Evolutionary conservation across 1,140 invertebrate species (phyloP).

Genomic region (Zaprionus vittiger): DNA sequence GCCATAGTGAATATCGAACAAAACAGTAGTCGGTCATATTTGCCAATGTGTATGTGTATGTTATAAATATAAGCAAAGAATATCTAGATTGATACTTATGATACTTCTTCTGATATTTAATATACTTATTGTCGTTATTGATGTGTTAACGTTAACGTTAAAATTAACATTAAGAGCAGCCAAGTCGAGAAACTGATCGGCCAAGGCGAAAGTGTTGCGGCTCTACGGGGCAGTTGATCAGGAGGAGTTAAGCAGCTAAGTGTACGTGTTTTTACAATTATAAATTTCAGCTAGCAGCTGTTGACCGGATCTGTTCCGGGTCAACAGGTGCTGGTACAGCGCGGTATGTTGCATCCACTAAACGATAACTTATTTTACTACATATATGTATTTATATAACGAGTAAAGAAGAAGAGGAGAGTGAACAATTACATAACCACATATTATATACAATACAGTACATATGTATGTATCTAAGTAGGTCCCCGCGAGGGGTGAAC

Average conservation of each 20-base stretch:
- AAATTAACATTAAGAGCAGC: constrained; percentile 51
- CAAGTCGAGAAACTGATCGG: constrained; percentile 19
- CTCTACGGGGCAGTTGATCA: neutral
- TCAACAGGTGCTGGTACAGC: constrained; percentile 62
- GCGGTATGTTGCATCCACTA: constrained; percentile 82
- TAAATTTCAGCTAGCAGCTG: constrained; percentile 67
- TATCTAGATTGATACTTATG: constrained; percentile 66
- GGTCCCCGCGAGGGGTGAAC: constrained; percentile 19
- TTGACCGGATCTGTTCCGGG: constrained; percentile 17
- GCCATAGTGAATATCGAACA: constrained; percentile 16
- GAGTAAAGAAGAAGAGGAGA: constrained; percentile 14
- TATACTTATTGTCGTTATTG: constrained; percentile 67
- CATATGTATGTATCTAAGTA: constrained; percentile 35
- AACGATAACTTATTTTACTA: constrained; percentile 71
- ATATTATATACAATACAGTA: constrained; percentile 53
- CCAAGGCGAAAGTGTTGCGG: neutral
- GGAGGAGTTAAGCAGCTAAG: constrained; percentile 7
- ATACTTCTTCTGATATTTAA: constrained; percentile 72
- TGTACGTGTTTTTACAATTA: constrained; percentile 56
- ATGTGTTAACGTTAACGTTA: constrained; percentile 69
- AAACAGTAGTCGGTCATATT: constrained; percentile 40
- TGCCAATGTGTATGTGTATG: constrained; percentile 42
- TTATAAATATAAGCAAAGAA: constrained; percentile 48
- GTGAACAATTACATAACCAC: constrained; percentile 32
- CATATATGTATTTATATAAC: constrained; percentile 49